Conservation (phyloP, 2,797 vertebrate genomes). For the Thaleichthys pacificus region DNA sequence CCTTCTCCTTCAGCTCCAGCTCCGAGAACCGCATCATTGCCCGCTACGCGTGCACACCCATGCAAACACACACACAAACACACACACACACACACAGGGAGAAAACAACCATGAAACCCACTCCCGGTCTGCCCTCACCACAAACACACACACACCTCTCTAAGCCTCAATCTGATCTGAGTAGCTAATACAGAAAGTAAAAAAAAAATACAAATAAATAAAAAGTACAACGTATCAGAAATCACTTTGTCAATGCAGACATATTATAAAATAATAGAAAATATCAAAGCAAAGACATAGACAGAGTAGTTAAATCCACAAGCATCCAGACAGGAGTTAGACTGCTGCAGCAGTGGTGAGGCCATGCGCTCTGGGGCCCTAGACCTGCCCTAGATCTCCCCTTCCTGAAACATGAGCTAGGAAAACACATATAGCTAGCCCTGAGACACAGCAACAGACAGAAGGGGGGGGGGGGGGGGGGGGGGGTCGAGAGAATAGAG, state of each 20-base stretch:
- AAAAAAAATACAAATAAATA: constrained; percentile 49
- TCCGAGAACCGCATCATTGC: constrained; percentile 99
- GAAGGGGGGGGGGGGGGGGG: not conserved
- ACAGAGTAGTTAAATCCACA: constrained; percentile 65
- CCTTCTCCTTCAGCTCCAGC: constrained; percentile 99
- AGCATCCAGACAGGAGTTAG: constrained; percentile 73
- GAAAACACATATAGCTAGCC: constrained; percentile 72
- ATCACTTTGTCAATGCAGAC: constrained; percentile 48
- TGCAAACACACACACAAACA: constrained; percentile 60
- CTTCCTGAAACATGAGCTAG: constrained; percentile 74
- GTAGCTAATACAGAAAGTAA: constrained; percentile 72
- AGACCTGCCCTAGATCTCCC: constrained; percentile 65
- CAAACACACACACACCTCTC: constrained; percentile 55
- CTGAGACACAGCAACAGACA: constrained; percentile 55
- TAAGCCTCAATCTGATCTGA: constrained; percentile 73
- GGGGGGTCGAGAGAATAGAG: constrained; percentile 27
- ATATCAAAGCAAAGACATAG: constrained; percentile 61
- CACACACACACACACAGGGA: constrained; percentile 65
- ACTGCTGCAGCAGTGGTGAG: constrained; percentile 74
- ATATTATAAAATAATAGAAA: constrained; percentile 42
- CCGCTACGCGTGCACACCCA: constrained; percentile 86
- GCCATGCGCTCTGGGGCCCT: constrained; percentile 74
- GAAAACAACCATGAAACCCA: constrained; percentile 71
- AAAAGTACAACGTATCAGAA: constrained; percentile 44
- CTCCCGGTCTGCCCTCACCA: constrained; percentile 55